phyloP scores from a whole-genome alignment of 2,888 invertebrate species.

The Leucania comma region DNA sequence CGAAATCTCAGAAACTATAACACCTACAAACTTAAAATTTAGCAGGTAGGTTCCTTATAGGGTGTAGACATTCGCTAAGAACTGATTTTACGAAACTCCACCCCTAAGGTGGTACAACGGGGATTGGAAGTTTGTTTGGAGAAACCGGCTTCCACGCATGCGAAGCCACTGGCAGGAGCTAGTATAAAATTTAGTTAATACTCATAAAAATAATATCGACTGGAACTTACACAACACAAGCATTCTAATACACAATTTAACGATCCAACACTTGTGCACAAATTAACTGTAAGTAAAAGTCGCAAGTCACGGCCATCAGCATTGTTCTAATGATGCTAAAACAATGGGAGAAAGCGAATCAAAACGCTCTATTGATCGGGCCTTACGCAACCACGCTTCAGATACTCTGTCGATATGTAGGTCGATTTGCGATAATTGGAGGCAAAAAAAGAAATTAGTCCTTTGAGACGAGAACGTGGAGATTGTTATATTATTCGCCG shows the following conservation, averaged over 20 bases:
- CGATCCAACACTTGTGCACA: constrained; percentile 45
- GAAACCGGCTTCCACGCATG: neutral
- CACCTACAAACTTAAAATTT: too few relatives aligned
- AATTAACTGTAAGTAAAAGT: constrained; percentile 60
- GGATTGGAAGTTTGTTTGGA: too few relatives aligned
- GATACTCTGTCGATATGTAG: constrained; percentile 35
- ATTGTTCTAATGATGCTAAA: constrained; percentile 56
- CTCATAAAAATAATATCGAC: neutral
- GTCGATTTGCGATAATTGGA: neutral
- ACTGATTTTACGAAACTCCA: too few relatives aligned
- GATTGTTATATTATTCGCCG: too few relatives aligned
- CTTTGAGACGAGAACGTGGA: too few relatives aligned
- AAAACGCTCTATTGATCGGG: constrained; percentile 50
- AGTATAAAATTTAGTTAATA: too few relatives aligned
- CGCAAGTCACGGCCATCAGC: constrained; percentile 57
- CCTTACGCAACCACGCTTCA: constrained; percentile 51
- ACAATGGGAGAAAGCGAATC: constrained; percentile 65
- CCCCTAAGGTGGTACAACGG: too few relatives aligned
- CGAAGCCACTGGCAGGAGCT: too few relatives aligned
- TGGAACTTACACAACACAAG: constrained; percentile 16
- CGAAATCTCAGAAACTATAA: too few relatives aligned
- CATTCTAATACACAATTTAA: constrained; percentile 25
- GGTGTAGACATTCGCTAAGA: too few relatives aligned
- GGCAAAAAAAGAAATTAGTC: neutral
- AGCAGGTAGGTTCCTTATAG: too few relatives aligned